Conservation (phyloP, 2,113 vertebrate genomes). For the Rhea americana region DNA sequence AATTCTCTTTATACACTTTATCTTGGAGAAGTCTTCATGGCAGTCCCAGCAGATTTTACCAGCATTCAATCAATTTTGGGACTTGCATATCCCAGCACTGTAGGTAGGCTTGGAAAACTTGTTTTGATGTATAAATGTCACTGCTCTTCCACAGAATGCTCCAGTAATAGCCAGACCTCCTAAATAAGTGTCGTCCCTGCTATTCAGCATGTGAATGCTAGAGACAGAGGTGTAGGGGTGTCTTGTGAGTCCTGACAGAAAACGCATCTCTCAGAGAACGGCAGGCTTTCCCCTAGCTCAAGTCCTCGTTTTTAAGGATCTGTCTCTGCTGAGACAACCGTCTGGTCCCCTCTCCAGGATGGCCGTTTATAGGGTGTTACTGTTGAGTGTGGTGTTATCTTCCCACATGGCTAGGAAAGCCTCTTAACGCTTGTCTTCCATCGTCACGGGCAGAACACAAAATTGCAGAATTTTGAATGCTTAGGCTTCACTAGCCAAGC, state of each 20-base stretch:
- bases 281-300: slow-evolving; percentile 31
- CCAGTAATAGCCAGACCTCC: slow-evolving; percentile 2
- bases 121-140: slow-evolving; percentile 33
- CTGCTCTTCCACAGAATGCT: slow-evolving; percentile 30
- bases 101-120: slow-evolving; percentile 22
- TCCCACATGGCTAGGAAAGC: slow-evolving; percentile 26
- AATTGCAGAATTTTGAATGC: background rate
- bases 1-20: slow-evolving; percentile 26
- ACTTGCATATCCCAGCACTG: background rate
- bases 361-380: background rate
- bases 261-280: background rate
- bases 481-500: background rate
- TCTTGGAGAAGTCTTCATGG: background rate
- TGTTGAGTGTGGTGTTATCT: slow-evolving; percentile 13
- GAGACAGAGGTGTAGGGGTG: slow-evolving; percentile 32
- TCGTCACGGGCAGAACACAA: background rate
- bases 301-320: slow-evolving; percentile 22
- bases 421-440: background rate
- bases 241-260: slow-evolving; percentile 9
- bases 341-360: slow-evolving; percentile 16
- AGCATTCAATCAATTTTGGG: background rate
- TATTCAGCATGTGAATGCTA: background rate
- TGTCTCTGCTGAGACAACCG: slow-evolving; percentile 37
- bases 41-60: slow-evolving; percentile 21
- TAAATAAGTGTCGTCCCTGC: slow-evolving; percentile 13